Percentiles rank a stretch among this genome's conserved stretches.
Conservation (phyloP, 2,113 vertebrate genomes). For the Sorex fumeus region DNA sequence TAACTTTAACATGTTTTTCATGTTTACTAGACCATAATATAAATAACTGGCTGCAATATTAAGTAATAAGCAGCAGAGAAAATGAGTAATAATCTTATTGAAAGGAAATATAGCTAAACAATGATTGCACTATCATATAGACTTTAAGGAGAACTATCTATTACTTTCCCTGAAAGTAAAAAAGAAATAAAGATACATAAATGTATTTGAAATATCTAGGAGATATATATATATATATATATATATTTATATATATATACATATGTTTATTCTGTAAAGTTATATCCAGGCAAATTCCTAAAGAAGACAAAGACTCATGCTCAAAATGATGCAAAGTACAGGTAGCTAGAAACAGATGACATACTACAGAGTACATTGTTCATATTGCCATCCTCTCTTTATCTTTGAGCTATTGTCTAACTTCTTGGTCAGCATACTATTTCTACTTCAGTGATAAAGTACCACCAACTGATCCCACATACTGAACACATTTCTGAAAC, state of each 20-base stretch:
- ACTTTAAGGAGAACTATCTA: background rate
- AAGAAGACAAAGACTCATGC: background rate
- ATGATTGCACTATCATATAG: background rate
- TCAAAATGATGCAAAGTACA: background rate
- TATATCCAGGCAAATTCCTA: background rate
- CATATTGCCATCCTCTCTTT: background rate
- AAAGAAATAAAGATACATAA: background rate
- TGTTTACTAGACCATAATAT: constrained; percentile 4
- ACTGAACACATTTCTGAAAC: background rate
- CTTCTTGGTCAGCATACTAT: background rate
- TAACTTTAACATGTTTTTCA: constrained; percentile 47
- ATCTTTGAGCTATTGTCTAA: background rate
- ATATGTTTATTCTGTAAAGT: background rate
- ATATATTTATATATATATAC: no score
- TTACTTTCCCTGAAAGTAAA: background rate
- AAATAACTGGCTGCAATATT: constrained; percentile 9
- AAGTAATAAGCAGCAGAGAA: constrained; percentile 14
- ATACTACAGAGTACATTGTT: background rate
- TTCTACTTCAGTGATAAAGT: background rate
- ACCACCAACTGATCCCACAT: background rate
- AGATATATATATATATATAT: background rate
- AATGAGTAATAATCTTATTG: constrained; percentile 12
- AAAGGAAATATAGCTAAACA: constrained; percentile 32
- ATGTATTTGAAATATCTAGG: background rate
- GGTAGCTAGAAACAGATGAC: background rate